Evolutionary conservation across 2,888 invertebrate species (phyloP), one percentile per base, ranked within the genome.

Genomic region (Drosophila stalkeri): DNA sequence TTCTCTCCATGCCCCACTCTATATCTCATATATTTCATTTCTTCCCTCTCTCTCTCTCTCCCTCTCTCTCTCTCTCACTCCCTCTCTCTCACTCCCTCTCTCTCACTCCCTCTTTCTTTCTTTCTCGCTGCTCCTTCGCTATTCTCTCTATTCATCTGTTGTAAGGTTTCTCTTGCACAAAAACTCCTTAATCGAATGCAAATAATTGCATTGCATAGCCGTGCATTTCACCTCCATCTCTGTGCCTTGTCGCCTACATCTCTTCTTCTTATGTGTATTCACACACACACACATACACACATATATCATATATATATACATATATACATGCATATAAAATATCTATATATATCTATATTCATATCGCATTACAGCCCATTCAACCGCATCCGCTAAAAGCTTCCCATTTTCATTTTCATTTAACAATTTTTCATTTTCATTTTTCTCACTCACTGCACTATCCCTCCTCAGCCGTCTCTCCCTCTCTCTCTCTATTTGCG

Each of bases 391-490:
- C 61, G 63, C 4, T 35, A 70, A 74, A 74, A 64, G 54, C 64
- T 77, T 72, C 66, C 70, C 70, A 74, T 77, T 77, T 77, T 76
- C 72, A 63, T 65, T 77, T 76, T 77, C 73, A 60, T 60, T 75
- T 69, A 66, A 66, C 35, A 68, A 59, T 54, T 60, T 64, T 23
- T 54, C 52, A 69, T 64, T 72, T 60, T 41, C 37, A 59, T 54
- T 52, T 67, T 55, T 39, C 52, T 11, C 52, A 41, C 55, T 55
- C 55, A 7, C 6, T 20, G 37, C 27, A 11, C 55, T 6, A 6
- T 8, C 18, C 2, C n/a, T n/a, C 4, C 51, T n/a, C 47, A 11
- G 5, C 12, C 49, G 27, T 12, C n/a, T 9, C 47, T 31, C 31
- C 6, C n/a, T 2, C 27, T 9, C 9, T 2, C 37, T 14, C 14